A percentile compares a stretch with the other conserved stretches of the same genome.
Evolutionary conservation across 2,113 vertebrate species (phyloP).

Genomic region (Oophaga pumilio): DNA sequence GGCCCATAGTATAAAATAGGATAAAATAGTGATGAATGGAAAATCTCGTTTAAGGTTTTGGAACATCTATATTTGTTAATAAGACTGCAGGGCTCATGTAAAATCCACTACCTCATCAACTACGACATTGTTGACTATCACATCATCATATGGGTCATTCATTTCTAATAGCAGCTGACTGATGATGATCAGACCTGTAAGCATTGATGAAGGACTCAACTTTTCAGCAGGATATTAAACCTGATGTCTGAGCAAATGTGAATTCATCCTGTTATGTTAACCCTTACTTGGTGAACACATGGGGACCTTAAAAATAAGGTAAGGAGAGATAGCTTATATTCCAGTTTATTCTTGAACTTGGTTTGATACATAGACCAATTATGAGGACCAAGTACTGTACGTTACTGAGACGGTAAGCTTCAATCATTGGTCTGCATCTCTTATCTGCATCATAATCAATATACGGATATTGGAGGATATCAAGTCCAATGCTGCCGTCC

Average conservation of each 20-base stretch:
- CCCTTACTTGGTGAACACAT: not conserved
- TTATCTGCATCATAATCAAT: no score
- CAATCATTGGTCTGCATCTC: not conserved
- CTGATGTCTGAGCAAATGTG: not conserved
- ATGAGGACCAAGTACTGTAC: not conserved
- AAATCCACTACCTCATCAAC: not conserved
- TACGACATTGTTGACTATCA: not conserved
- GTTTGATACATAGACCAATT: constrained; percentile 19
- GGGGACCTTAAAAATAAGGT: not conserved
- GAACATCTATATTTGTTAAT: not conserved
- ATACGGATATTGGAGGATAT: not conserved
- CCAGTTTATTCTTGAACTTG: not conserved
- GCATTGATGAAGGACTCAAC: not conserved
- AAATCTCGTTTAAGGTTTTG: not conserved
- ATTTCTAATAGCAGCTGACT: not conserved
- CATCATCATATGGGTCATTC: not conserved
- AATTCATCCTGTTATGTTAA: constrained; percentile 6
- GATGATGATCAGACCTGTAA: constrained; percentile 10
- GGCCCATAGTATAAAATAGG: no score
- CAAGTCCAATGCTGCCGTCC: not conserved
- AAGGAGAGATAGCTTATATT: not conserved
- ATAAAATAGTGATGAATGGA: no score
- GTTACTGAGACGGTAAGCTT: not conserved
- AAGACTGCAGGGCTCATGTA: not conserved
- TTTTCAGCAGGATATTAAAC: constrained; percentile 4